Base-by-base conservation (phyloP, 2,888 invertebrate species). In the Itoplectis maculator region DNA sequence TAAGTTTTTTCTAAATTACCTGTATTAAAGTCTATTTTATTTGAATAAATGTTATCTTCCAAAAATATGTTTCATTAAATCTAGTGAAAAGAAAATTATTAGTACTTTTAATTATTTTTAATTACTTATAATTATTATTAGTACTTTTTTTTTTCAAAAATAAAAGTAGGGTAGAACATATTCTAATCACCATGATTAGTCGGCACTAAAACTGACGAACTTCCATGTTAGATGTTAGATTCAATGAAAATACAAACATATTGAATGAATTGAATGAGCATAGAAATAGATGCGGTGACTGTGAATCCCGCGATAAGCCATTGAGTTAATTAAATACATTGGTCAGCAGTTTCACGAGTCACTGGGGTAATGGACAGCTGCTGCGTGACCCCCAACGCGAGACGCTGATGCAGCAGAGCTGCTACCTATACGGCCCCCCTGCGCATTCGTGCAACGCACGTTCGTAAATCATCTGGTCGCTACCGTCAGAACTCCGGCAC, bases 281-380 rank as follows among this genome's bases (percentile, higher is more conserved):
- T 68, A 35, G 42, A 74, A 63, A 51, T 37, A n/a, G n/a, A 23
- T 29, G 29, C 51, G 6, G 61, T 45, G 51, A 45, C 40, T 42
- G 63, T 54, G 29, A 40, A 72, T 61, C 20, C 8, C 0, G 29
- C 40, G 23, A 66, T 73, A 49, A 49, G 42, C n/a, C 56, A 40
- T 20, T 15, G 29, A 18, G 3, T 76, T 70, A 76, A 70, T 72
- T 13, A 63, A 70, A 65, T 66, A 35, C 18, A 70, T 70, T 72
- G 15, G 56, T 76, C 70, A 70, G 70, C 72, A 66, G 49, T 76
- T 81, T 72, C 59, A 13, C 23, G 8, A 20, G 29, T 4, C 35
- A 18, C 40, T 56, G 20, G 13, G 40, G 3, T 40, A 40, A 40
- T 23, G n/a, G 59, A 72, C 80, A 65, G 75, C 70, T 75, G 80